Conservation (phyloP, 2,888 invertebrate species). For the Dioctria linearis region DNA sequence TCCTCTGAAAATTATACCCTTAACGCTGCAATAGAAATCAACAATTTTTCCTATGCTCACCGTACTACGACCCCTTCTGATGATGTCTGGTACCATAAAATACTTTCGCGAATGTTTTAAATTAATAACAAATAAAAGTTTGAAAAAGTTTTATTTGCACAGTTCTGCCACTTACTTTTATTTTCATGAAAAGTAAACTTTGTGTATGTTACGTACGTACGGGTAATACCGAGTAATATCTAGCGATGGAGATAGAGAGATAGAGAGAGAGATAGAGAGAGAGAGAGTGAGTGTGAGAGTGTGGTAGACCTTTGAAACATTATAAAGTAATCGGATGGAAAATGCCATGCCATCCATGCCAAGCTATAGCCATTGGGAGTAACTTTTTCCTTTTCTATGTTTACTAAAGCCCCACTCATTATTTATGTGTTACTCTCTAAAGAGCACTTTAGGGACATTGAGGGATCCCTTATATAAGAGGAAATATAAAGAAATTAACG, state of each 20-base stretch:
- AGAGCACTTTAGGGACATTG: conserved; percentile 53
- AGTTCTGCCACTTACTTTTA: conserved; percentile 41
- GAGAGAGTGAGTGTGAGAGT: background rate
- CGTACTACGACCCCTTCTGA: background rate
- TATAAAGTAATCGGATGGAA: conserved; percentile 30
- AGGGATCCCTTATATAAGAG: conserved; percentile 24
- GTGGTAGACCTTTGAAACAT: conserved; percentile 1
- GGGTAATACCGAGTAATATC: background rate
- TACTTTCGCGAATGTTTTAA: conserved; percentile 37
- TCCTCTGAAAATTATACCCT: background rate
- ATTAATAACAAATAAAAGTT: conserved; percentile 53
- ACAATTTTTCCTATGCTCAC: background rate
- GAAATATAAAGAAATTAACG: conserved; percentile 48
- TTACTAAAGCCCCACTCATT: conserved; percentile 39
- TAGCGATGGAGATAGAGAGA: no score
- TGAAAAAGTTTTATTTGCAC: conserved; percentile 44
- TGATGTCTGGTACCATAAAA: background rate
- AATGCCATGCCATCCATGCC: background rate
- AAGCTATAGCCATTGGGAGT: conserved; percentile 21
- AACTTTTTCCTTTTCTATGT: conserved; percentile 41
- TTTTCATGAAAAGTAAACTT: conserved; percentile 5
- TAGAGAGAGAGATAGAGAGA: no score
- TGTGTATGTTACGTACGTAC: background rate
- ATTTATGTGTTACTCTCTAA: conserved; percentile 54
- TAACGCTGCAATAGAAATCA: conserved; percentile 33